Base-by-base conservation (phyloP, 1,140 invertebrate species). In the Coptotermes formosanus region DNA sequence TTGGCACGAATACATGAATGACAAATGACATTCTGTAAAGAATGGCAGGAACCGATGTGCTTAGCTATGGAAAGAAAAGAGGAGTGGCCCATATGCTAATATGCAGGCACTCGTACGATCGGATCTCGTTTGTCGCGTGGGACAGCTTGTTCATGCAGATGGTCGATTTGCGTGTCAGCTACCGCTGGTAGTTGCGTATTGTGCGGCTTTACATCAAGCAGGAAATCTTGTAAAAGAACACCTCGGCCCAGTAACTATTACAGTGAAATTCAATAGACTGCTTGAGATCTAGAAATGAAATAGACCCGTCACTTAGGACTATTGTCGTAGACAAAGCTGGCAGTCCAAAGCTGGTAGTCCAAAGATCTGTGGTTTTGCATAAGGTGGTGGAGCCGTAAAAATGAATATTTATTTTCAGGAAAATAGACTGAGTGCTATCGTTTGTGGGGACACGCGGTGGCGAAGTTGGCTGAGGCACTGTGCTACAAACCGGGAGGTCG, bases 11-110 rank as follows among this genome's bases (percentile, higher is more conserved):
- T 75, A 8, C n/a, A 75, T 30, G 64, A 30, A 75, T 75, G 64
- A 75, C 64, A 75, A 75, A 75, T 75, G 25, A 25, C 64, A 75
- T 75, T 75, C n/a, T 75, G 30, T 30, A 30, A 6, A 75, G 64
- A 75, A 75, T 75, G 30, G 64, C 14, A 30, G 64, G 64, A 8
- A 25, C 64, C 64, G 0, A 25, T 75, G 64, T 75, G 25, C n/a
- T 14, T 30, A 12, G n/a, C 25, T 75, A 30, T 75, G 25, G 16
- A 75, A 12, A 2, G 64, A 69, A 64, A 19, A 75, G 64, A 75
- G 64, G 25, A 75, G 64, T 75, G 64, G 64, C 30, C 64, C 64
- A 75, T 75, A 75, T 75, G 64, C 64, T 75, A 75, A 75, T 75
- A 75, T 75, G 8, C 64, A 30, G 64, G 30, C 64, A 30, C 1